Conservation (phyloP, 30 jellyfish, hydroid and myxozoan genomes). For the Clytia hemisphaerica region DNA sequence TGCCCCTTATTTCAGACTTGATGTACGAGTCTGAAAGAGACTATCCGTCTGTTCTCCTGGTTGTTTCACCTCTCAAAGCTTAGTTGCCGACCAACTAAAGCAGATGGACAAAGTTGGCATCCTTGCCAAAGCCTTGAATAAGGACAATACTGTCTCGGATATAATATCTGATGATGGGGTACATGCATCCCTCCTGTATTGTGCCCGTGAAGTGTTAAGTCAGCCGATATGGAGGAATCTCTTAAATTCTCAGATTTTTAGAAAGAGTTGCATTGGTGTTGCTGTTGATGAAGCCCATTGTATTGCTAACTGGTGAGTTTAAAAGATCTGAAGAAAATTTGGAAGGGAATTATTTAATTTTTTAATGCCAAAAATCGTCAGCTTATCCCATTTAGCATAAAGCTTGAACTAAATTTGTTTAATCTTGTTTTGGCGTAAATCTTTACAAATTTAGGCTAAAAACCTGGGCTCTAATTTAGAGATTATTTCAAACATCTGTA, state of each 20-base stretch:
- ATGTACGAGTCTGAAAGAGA: conserved; percentile 4
- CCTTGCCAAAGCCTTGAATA: conserved; percentile 16
- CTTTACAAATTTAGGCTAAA: too few relatives aligned
- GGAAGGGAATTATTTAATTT: too few relatives aligned
- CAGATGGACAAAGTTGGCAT: conserved; percentile 15
- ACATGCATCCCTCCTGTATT: conserved; percentile 6
- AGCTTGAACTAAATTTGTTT: too few relatives aligned
- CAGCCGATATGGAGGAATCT: conserved; percentile 31
- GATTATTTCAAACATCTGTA: too few relatives aligned
- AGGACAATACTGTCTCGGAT: conserved; percentile 8
- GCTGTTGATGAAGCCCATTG: conserved; percentile 38
- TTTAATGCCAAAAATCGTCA: too few relatives aligned
- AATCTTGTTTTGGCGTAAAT: too few relatives aligned
- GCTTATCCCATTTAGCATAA: too few relatives aligned
- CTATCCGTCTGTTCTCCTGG: conserved; percentile 14
- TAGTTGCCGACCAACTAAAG: conserved; percentile 31
- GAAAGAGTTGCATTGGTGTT: conserved; percentile 4
- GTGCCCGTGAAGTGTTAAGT: too few relatives aligned
- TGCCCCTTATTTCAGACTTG: conserved; percentile 23
- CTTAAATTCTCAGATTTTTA: conserved; percentile 2
- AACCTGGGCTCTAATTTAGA: too few relatives aligned
- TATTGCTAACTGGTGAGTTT: conserved; percentile 24
- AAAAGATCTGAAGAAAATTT: too few relatives aligned
- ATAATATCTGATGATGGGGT: not conserved
- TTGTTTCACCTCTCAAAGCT: conserved; percentile 27